Evolutionary conservation across 1,140 invertebrate genomes (phyloP).

Genomic region (Chrysomallon squamiferum): DNA sequence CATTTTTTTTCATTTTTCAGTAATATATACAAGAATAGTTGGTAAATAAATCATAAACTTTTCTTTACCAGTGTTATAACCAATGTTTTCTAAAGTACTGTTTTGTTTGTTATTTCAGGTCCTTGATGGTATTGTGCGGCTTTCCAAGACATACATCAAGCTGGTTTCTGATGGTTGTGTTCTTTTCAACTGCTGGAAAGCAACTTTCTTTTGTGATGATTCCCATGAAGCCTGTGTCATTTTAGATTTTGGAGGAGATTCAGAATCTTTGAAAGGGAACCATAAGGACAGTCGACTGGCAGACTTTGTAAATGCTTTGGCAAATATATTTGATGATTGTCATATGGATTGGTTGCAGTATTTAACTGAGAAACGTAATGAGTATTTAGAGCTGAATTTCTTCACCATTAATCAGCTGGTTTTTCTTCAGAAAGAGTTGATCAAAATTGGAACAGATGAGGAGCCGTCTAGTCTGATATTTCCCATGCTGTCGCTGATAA

Average conservation of each 20-base stretch:
- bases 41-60: too few relatives aligned
- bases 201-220: constrained; percentile 38
- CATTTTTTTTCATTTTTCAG: too few relatives aligned
- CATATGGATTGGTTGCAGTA: constrained; percentile 42
- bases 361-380: constrained; percentile 32
- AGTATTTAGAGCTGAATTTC: constrained; percentile 44
- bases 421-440: constrained; percentile 42
- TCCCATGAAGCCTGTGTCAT: constrained; percentile 22
- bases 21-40: too few relatives aligned
- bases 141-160: constrained; percentile 44
- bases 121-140: constrained; percentile 44
- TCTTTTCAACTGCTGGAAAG: constrained; percentile 44
- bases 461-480: constrained; percentile 21
- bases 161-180: constrained; percentile 46
- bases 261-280: constrained; percentile 6
- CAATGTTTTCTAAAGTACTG: too few relatives aligned
- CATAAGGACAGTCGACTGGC: not conserved
- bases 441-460: constrained; percentile 21
- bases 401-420: constrained; percentile 52
- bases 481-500: constrained; percentile 35
- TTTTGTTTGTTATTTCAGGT: constrained; percentile 31
- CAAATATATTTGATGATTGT: constrained; percentile 49
- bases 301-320: constrained; percentile 6
- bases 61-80: too few relatives aligned
- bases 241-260: constrained; percentile 34